A percentile compares a stretch with the other conserved stretches of the same genome.
These are phyloP conservation scores for Latrodectus elegans DNA, from an alignment of 2,888 invertebrate species.

Conservation along the genomic window DNA sequence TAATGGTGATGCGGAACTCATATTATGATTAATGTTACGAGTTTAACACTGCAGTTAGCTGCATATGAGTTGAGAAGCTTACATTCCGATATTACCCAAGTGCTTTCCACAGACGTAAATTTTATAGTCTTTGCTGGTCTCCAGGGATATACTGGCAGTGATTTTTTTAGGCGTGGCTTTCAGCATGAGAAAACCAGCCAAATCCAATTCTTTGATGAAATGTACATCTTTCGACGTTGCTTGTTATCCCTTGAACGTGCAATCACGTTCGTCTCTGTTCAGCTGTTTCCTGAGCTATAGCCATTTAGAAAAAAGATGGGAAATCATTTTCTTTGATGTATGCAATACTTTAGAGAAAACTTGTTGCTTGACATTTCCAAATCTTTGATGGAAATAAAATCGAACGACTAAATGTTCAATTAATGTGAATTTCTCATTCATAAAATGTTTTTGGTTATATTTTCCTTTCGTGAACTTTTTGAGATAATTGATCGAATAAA, in stretches of 20 bases:
- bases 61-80: slow-evolving; percentile 27
- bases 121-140: slow-evolving; percentile 33
- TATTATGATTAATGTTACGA: slow-evolving; percentile 42
- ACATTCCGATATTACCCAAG: slow-evolving; percentile 36
- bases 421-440: too few relatives aligned
- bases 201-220: slow-evolving; percentile 31
- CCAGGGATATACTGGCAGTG: slow-evolving; percentile 28
- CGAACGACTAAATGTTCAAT: too few relatives aligned
- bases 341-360: not conserved
- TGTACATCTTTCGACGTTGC: slow-evolving; percentile 8
- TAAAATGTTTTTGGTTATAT: too few relatives aligned
- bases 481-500: too few relatives aligned
- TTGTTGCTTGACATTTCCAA: slow-evolving; percentile 11
- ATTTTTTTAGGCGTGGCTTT: slow-evolving; percentile 52
- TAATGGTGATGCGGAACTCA: slow-evolving; percentile 19
- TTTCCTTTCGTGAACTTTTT: too few relatives aligned
- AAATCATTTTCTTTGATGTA: slow-evolving; percentile 25
- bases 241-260: slow-evolving; percentile 27
- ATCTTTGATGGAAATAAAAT: not conserved
- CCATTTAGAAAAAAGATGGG: not conserved
- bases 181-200: slow-evolving; percentile 24
- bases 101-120: slow-evolving; percentile 29
- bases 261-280: slow-evolving; percentile 7
- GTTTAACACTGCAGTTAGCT: slow-evolving; percentile 31
- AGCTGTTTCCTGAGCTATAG: not conserved